A percentile compares a stretch with the other conserved stretches of the same genome.
These are phyloP conservation scores for Drosophila ogumai DNA, from an alignment of 1,140 invertebrate genomes.

Conservation along the genomic window DNA sequence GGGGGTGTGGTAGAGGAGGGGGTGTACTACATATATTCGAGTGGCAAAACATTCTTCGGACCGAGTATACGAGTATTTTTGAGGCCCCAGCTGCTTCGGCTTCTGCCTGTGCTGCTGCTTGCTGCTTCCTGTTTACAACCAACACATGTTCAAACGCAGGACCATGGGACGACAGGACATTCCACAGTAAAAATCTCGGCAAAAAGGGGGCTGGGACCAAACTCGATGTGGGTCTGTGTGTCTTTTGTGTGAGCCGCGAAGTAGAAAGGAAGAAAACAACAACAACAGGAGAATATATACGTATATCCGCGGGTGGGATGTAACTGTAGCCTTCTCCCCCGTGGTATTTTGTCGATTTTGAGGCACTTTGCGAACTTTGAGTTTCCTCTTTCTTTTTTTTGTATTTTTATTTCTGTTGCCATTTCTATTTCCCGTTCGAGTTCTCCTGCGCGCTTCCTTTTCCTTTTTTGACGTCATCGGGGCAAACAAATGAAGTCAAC, in stretches of 20 bases:
- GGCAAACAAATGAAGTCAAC: conserved; percentile 76
- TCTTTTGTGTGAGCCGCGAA: conserved; percentile 26
- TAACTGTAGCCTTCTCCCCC: not conserved
- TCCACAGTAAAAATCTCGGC: conserved; percentile 47
- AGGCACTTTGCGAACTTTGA: conserved; percentile 47
- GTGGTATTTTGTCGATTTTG: conserved; percentile 34
- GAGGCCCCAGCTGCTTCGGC: conserved; percentile 46
- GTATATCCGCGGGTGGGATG: conserved; percentile 4
- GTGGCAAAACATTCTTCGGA: conserved; percentile 47
- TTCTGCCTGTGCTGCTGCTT: conserved; percentile 22
- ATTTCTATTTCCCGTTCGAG: conserved; percentile 45
- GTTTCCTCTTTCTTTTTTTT: conserved; percentile 25
- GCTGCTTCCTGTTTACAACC: conserved; percentile 78
- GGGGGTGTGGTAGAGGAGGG: too few species aligned
- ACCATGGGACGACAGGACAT: conserved; percentile 32
- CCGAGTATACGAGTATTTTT: conserved; percentile 32
- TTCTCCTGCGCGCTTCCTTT: conserved; percentile 17
- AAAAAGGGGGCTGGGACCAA: too few species aligned
- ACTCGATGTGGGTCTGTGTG: conserved; percentile 51
- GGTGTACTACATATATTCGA: conserved; percentile 15
- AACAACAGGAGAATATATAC: not conserved
- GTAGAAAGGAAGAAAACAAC: conserved; percentile 1
- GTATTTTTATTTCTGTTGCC: conserved; percentile 43
- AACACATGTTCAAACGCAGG: conserved; percentile 69
- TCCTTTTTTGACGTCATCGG: conserved; percentile 72